A percentile compares a stretch with the other conserved stretches of the same genome.
phyloP scores from a whole-genome alignment of 2,113 vertebrate species.

The Sebastes schlegelii region DNA sequence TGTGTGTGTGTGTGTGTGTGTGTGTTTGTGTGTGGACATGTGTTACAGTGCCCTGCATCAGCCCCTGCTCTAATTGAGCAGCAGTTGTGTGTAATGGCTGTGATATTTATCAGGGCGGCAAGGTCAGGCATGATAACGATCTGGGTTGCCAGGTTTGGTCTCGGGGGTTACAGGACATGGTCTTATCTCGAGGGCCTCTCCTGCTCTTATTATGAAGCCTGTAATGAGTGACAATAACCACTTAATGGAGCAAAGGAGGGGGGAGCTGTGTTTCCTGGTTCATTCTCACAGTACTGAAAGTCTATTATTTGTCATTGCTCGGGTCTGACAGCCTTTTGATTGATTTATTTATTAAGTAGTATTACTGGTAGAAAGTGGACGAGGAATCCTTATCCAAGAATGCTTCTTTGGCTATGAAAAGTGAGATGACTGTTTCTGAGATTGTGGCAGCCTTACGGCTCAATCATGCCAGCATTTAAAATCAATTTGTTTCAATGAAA shows the following conservation, averaged over 20 bases:
- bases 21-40: not conserved
- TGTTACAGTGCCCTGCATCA: constrained; percentile 21
- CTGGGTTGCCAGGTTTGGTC: constrained; percentile 73
- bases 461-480: not conserved
- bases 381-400: not conserved
- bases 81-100: constrained; percentile 71
- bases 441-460: not conserved
- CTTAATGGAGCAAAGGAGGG: constrained; percentile 51
- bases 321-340: constrained; percentile 10
- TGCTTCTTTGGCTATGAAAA: not conserved
- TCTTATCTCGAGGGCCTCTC: constrained; percentile 63
- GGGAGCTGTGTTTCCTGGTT: constrained; percentile 48
- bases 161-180: constrained; percentile 57
- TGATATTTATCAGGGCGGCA: constrained; percentile 64
- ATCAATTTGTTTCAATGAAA: not conserved
- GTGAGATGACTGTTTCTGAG: too few species aligned
- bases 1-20: constrained; percentile 1
- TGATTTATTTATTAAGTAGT: constrained; percentile 15
- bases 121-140: constrained; percentile 75
- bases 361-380: not conserved
- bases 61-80: constrained; percentile 62
- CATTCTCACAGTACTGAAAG: constrained; percentile 58
- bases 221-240: constrained; percentile 78
- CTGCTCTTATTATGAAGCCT: constrained; percentile 71
- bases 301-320: constrained; percentile 41